Evolutionary conservation across 1,140 invertebrate species (phyloP).

Genomic region (Brachionus rubens): DNA sequence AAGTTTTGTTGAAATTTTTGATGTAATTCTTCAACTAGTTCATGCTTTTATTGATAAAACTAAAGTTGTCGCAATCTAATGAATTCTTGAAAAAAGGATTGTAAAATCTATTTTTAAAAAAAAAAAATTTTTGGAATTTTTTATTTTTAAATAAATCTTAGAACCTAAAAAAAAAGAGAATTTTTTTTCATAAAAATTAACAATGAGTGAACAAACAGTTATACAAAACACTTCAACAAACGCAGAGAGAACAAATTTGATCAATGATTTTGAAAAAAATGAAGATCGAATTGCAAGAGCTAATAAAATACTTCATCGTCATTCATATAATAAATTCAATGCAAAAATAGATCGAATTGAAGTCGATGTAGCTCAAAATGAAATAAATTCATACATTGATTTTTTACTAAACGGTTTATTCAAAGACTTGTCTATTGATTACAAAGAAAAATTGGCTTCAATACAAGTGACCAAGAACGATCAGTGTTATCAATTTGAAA

Average conservation of each 20-base stretch:
- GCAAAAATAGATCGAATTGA: background rate
- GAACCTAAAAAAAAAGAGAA: too few relatives aligned
- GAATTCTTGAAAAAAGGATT: too few relatives aligned
- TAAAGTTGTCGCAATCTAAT: too few relatives aligned
- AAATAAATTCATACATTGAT: slow-evolving; percentile 1
- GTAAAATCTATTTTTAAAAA: too few relatives aligned
- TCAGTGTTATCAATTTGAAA: slow-evolving; percentile 29
- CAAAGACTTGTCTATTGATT: slow-evolving; percentile 9
- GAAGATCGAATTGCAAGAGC: background rate
- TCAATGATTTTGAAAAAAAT: background rate
- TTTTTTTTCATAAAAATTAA: too few relatives aligned
- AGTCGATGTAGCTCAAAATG: background rate
- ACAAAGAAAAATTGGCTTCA: slow-evolving; percentile 16
- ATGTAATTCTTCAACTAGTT: too few relatives aligned
- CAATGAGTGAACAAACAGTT: too few relatives aligned
- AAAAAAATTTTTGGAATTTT: too few relatives aligned
- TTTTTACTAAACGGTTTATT: slow-evolving; percentile 17
- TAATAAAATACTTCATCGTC: background rate
- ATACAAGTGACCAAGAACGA: slow-evolving; percentile 20
- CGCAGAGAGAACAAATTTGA: background rate
- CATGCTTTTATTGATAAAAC: too few relatives aligned
- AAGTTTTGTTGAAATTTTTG: background rate
- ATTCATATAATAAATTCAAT: background rate
- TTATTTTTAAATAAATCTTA: too few relatives aligned
- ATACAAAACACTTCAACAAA: background rate